These are phyloP conservation scores for Hipposideros larvatus DNA, from an alignment of 2,797 vertebrate species.

Conservation along the genomic window DNA sequence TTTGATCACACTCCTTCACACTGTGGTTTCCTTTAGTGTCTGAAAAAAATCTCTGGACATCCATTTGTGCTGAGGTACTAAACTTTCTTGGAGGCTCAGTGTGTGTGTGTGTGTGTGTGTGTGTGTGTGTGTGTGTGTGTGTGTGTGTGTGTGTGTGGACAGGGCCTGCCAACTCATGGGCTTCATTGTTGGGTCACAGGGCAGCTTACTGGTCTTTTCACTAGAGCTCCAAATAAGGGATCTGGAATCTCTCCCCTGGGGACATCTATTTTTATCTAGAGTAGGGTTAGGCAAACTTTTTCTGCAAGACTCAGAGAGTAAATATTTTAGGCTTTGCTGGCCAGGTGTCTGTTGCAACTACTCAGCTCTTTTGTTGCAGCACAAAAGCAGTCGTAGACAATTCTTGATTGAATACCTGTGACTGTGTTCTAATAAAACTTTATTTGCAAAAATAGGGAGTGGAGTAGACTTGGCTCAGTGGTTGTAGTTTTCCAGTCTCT, in stretches of 20 bases:
- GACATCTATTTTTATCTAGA: not conserved
- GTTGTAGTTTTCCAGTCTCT: not conserved
- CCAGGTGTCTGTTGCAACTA: not conserved
- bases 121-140: not conserved
- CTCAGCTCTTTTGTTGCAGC: not conserved
- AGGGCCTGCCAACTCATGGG: not conserved
- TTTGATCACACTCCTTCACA: not conserved
- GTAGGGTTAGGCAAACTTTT: not conserved
- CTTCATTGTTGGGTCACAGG: not conserved
- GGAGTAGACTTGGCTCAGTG: not conserved
- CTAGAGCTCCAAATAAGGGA: not conserved
- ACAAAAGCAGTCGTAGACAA: not conserved
- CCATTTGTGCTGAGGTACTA: not conserved
- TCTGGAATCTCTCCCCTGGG: not conserved
- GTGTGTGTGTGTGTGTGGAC: not conserved
- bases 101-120: not conserved
- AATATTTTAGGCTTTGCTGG: conserved; percentile 2
- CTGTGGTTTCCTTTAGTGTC: not conserved
- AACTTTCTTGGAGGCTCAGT: not conserved
- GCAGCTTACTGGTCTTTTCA: not conserved
- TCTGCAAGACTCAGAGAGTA: not conserved
- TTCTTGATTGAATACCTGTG: not conserved
- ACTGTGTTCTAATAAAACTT: not conserved
- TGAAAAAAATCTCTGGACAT: conserved; percentile 7
- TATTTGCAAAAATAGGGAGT: not conserved